phyloP scores from a whole-genome alignment of 2,113 vertebrate species.

The Procavia capensis region DNA sequence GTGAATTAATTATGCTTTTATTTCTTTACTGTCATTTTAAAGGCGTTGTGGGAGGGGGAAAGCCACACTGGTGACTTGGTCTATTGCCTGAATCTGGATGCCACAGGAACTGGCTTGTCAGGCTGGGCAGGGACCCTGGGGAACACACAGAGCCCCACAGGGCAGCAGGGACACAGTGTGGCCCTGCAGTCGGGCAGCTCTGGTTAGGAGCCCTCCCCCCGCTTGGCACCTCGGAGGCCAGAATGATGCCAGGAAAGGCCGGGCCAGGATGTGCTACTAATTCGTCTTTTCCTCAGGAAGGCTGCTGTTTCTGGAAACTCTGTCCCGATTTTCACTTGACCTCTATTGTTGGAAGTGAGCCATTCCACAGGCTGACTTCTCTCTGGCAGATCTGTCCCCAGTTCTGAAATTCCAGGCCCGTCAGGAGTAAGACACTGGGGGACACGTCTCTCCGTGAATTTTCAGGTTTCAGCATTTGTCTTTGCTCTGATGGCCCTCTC shows the following conservation, averaged over 20 bases:
- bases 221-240: background rate
- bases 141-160: background rate
- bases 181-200: background rate
- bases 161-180: accelerated
- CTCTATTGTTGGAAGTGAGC: background rate
- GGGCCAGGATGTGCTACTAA: background rate
- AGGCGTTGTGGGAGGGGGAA: background rate
- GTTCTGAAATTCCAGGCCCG: background rate
- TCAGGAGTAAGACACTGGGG: background rate
- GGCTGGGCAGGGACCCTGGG: background rate
- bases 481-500: background rate
- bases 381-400: background rate
- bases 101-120: background rate
- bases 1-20: background rate
- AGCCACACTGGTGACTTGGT: background rate
- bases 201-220: background rate
- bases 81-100: background rate
- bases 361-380: background rate
- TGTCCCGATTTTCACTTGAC: background rate
- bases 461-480: background rate
- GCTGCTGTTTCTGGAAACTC: background rate
- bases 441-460: background rate
- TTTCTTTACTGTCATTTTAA: constrained; percentile 33
- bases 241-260: background rate
- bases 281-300: background rate